phyloP scores from a whole-genome alignment of 2,888 invertebrate species.

The Synanthedon andrenaeformis region DNA sequence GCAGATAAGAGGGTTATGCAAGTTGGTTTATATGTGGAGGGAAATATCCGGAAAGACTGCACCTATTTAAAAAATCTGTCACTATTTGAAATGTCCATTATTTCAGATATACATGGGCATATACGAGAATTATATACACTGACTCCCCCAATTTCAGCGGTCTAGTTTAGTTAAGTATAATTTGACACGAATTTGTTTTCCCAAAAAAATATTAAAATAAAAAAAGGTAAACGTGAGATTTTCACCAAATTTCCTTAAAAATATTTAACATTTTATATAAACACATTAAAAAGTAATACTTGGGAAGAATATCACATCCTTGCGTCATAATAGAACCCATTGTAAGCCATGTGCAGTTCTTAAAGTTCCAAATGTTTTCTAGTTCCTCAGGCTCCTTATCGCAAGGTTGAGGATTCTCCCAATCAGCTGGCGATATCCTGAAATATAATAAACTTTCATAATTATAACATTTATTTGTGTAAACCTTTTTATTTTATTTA shows the following conservation, averaged over 20 bases:
- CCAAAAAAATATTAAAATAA: too few relatives aligned
- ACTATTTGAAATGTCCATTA: too few relatives aligned
- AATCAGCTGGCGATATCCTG: constrained; percentile 91
- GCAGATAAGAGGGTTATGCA: not conserved
- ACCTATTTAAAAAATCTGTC: too few relatives aligned
- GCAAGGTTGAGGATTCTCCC: constrained; percentile 94
- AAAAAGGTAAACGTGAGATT: too few relatives aligned
- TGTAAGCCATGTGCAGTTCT: constrained; percentile 93
- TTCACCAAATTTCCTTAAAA: too few relatives aligned
- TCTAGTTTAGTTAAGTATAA: too few relatives aligned
- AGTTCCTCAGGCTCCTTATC: constrained; percentile 86
- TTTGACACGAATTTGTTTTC: too few relatives aligned
- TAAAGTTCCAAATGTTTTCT: constrained; percentile 88
- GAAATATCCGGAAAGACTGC: too few relatives aligned
- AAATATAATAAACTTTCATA: constrained; percentile 8
- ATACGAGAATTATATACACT: too few relatives aligned
- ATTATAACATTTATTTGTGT: not conserved
- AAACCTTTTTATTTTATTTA: not conserved
- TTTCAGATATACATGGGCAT: too few relatives aligned
- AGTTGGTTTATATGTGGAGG: not conserved
- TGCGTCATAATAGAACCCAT: constrained; percentile 93
- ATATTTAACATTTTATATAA: too few relatives aligned
- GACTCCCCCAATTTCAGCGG: too few relatives aligned
- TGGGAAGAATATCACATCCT: constrained; percentile 92
- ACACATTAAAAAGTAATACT: constrained; percentile 61